These are phyloP conservation scores for Conus betulinus DNA, from an alignment of 1,140 invertebrate genomes.

Conservation along the genomic window DNA sequence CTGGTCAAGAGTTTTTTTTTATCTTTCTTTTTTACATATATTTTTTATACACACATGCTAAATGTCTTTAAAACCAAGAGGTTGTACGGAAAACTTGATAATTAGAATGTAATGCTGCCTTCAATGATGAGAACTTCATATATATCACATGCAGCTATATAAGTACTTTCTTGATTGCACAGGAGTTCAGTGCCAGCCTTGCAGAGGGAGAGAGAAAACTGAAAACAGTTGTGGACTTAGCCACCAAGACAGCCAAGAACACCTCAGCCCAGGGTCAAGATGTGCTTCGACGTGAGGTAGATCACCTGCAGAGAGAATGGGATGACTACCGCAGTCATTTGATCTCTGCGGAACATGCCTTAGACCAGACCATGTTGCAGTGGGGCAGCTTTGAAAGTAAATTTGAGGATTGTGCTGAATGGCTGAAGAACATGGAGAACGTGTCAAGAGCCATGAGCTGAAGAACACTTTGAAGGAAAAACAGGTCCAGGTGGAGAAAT, in stretches of 20 bases:
- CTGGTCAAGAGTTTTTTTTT: too few relatives aligned
- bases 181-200: constrained; percentile 83
- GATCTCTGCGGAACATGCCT: constrained; percentile 74
- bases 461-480: constrained; percentile 89
- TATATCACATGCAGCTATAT: too few relatives aligned
- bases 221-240: constrained; percentile 82
- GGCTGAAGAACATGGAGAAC: constrained; percentile 89
- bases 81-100: too few relatives aligned
- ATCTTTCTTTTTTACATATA: too few relatives aligned
- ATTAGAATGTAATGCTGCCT: too few relatives aligned
- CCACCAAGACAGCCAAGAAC: constrained; percentile 84
- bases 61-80: too few relatives aligned
- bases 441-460: constrained; percentile 89
- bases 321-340: constrained; percentile 76
- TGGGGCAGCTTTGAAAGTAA: constrained; percentile 92
- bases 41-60: too few relatives aligned
- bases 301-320: constrained; percentile 79
- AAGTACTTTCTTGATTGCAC: background rate
- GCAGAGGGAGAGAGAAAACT: constrained; percentile 85
- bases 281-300: constrained; percentile 84
- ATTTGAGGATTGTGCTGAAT: constrained; percentile 86
- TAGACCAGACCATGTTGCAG: constrained; percentile 85
- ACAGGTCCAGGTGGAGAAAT: constrained; percentile 83
- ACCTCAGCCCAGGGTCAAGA: constrained; percentile 82
- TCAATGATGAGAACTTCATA: too few relatives aligned